Conservation (phyloP, 2,113 vertebrate species). For the Hucho hucho region DNA sequence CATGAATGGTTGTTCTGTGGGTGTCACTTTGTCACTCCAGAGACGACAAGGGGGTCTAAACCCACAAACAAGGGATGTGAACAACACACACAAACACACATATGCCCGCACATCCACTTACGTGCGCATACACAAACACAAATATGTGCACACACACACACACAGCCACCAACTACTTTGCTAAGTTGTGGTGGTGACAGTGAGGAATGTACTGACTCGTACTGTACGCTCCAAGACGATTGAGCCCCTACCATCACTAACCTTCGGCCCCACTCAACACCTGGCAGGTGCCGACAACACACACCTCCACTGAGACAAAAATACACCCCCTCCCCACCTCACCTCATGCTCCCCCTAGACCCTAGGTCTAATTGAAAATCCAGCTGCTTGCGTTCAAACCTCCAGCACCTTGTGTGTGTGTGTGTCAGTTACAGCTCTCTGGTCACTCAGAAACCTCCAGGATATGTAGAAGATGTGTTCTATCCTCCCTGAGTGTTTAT, state of each 20-base stretch:
- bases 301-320: neutral
- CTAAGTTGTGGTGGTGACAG: no score
- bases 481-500: slow-evolving; percentile 17
- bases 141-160: no score
- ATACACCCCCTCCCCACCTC: neutral
- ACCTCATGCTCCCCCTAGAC: neutral
- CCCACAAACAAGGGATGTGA: slow-evolving; percentile 29
- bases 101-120: neutral
- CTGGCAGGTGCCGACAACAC: neutral
- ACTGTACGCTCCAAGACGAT: neutral
- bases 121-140: no score
- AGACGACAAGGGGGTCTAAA: slow-evolving; percentile 31
- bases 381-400: slow-evolving; percentile 27
- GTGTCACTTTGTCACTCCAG: slow-evolving; percentile 42
- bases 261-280: neutral
- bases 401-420: slow-evolving; percentile 22
- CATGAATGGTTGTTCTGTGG: slow-evolving; percentile 43
- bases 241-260: neutral
- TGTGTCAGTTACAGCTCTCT: slow-evolving; percentile 12
- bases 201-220: slow-evolving; percentile 4
- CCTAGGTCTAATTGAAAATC: slow-evolving; percentile 22
- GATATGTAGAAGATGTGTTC: neutral
- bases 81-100: slow-evolving; percentile 9
- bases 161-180: no score
- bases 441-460: slow-evolving; percentile 38